Conservation (phyloP, 2,888 invertebrate species). For the Parnassius mnemosyne region DNA sequence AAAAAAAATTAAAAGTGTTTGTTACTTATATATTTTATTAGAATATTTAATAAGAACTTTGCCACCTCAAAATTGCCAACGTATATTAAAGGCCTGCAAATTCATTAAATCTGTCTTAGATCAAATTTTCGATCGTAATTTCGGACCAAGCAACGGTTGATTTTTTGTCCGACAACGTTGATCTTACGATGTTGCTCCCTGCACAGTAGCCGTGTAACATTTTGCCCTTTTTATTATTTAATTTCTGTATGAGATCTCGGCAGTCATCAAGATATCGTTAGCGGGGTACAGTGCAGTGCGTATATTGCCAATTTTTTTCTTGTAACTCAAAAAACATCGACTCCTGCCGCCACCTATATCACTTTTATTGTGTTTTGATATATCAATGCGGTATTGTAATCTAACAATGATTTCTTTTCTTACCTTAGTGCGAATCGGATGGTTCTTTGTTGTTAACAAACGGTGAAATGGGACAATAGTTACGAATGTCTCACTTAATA, state of each 20-base stretch:
- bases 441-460: slow-evolving; percentile 9
- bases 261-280: slow-evolving; percentile 77
- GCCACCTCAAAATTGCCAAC: too few species aligned
- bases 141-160: too few species aligned
- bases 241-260: slow-evolving; percentile 55
- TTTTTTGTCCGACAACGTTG: slow-evolving; percentile 36
- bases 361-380: slow-evolving; percentile 53
- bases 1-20: too few species aligned
- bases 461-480: slow-evolving; percentile 4
- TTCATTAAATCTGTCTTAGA: too few species aligned
- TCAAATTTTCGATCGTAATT: too few species aligned
- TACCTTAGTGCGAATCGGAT: slow-evolving; percentile 30
- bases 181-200: slow-evolving; percentile 34
- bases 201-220: slow-evolving; percentile 47
- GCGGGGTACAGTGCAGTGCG: slow-evolving; percentile 51
- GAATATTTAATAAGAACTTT: too few species aligned
- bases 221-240: slow-evolving; percentile 62
- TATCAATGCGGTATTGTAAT: slow-evolving; percentile 40
- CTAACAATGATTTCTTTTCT: slow-evolving; percentile 24
- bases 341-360: slow-evolving; percentile 42
- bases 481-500: not conserved
- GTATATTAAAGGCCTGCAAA: too few species aligned
- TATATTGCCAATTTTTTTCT: slow-evolving; percentile 71
- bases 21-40: too few species aligned
- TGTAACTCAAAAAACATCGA: slow-evolving; percentile 63